phyloP scores from a whole-genome alignment of 2,113 vertebrate species.

The Nesoenas mayeri region DNA sequence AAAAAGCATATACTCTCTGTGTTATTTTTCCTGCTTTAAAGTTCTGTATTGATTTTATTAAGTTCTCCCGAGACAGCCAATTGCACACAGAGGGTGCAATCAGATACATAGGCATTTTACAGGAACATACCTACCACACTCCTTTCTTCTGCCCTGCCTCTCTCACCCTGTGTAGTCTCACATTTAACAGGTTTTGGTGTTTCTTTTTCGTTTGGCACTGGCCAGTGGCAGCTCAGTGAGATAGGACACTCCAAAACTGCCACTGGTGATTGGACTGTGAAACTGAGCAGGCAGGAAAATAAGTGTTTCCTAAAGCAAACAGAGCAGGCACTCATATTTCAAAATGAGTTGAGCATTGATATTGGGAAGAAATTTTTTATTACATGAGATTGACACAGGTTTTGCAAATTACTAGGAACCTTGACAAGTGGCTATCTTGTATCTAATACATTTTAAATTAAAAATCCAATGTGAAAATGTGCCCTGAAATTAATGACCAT shows the following conservation, averaged over 20 bases:
- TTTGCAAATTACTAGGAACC: neutral
- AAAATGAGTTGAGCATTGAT: neutral
- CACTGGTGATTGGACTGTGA: neutral
- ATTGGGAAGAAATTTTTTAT: neutral
- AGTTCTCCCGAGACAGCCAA: neutral
- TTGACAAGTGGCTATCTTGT: neutral
- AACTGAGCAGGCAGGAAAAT: neutral
- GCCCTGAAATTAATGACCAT: constrained; percentile 36
- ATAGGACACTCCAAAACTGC: neutral
- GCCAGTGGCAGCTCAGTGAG: neutral
- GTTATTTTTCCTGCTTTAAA: neutral
- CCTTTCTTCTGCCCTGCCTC: fast-evolving
- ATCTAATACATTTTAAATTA: constrained; percentile 58
- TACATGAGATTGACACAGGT: neutral
- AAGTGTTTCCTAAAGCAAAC: neutral
- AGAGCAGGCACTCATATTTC: neutral
- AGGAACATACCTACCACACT: neutral
- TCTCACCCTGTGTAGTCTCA: fast-evolving
- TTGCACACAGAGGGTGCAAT: neutral
- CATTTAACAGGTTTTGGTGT: neutral
- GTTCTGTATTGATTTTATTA: neutral
- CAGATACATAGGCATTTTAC: neutral
- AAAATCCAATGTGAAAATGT: constrained; percentile 35
- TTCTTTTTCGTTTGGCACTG: neutral
- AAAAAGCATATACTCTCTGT: too few species aligned